Percentiles rank a stretch among this genome's conserved stretches.
Evolutionary conservation across 2,888 invertebrate genomes (phyloP).

Genomic region (Latrodectus hesperus): DNA sequence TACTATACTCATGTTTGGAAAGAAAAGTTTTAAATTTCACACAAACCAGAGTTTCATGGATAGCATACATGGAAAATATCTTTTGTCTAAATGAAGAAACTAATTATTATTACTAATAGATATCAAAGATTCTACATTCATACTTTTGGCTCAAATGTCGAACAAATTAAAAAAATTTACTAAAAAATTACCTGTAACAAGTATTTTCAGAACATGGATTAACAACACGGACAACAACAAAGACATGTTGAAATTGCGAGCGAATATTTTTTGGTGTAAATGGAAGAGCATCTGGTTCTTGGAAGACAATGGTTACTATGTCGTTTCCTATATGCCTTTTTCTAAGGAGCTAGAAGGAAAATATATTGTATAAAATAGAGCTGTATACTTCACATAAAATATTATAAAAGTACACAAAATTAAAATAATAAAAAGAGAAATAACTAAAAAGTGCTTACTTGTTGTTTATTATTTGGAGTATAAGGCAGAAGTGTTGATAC

Average conservation of each 20-base stretch:
- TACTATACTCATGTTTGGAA: neutral
- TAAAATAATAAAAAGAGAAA: neutral
- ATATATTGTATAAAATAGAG: conserved; percentile 31
- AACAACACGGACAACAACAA: conserved; percentile 90
- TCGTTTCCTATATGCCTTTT: conserved; percentile 98
- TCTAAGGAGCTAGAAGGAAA: conserved; percentile 81
- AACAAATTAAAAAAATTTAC: too few species aligned
- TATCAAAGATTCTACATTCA: too few species aligned
- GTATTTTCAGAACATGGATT: conserved; percentile 94
- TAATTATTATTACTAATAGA: neutral
- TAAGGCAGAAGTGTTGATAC: conserved; percentile 97
- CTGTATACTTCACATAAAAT: neutral
- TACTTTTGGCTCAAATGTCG: too few species aligned
- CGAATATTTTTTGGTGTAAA: conserved; percentile 95
- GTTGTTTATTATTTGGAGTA: conserved; percentile 95
- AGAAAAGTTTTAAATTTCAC: neutral
- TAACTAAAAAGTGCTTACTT: conserved; percentile 76
- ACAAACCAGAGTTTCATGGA: neutral
- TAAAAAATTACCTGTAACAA: conserved; percentile 82
- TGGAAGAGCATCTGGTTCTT: conserved; percentile 91
- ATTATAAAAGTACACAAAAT: neutral
- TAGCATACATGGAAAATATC: neutral
- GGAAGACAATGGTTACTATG: conserved; percentile 96
- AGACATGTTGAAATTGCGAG: conserved; percentile 98
- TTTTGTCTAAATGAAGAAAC: neutral